phyloP scores from a whole-genome alignment of 2,113 vertebrate species.

The Dasyornis broadbenti region DNA sequence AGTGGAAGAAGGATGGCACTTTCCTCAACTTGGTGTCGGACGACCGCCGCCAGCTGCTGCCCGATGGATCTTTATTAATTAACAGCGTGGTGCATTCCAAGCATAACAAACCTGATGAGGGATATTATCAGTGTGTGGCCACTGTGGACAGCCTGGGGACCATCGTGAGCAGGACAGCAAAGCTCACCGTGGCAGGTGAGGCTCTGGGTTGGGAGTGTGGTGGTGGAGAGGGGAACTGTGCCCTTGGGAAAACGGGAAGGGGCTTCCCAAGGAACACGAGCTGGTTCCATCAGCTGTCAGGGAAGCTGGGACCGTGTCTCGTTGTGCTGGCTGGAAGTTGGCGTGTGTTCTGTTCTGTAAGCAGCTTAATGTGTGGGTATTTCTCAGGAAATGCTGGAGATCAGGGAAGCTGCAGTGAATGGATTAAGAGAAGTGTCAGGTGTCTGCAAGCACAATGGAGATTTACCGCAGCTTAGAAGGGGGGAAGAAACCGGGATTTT shows the following conservation, averaged over 20 bases:
- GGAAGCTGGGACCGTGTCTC: not conserved
- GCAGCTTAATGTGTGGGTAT: not conserved
- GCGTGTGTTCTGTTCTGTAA: not conserved
- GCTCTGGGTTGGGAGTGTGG: not conserved
- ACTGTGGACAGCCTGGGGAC: conserved; percentile 92
- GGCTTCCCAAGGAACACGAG: rapidly evolving
- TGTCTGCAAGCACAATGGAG: not conserved
- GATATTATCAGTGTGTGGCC: conserved; percentile 93
- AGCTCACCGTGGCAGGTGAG: conserved; percentile 88
- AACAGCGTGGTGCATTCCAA: conserved; percentile 90
- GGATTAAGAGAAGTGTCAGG: not conserved
- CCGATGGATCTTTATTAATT: conserved; percentile 89
- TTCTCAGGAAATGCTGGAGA: not conserved
- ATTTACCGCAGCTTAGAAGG: not conserved
- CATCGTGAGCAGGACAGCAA: conserved; percentile 89
- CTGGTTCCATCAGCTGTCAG: not conserved
- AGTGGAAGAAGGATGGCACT: conserved; percentile 96
- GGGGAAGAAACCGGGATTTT: not conserved
- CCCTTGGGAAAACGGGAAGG: not conserved
- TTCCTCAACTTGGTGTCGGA: conserved; percentile 87
- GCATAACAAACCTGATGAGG: conserved; percentile 96
- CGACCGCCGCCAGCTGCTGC: conserved; percentile 85
- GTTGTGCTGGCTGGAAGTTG: not conserved
- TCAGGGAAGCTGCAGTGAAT: not conserved
- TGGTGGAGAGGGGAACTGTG: rapidly evolving